Conservation (phyloP, 2,888 invertebrate genomes). For the Apodemia zela region DNA sequence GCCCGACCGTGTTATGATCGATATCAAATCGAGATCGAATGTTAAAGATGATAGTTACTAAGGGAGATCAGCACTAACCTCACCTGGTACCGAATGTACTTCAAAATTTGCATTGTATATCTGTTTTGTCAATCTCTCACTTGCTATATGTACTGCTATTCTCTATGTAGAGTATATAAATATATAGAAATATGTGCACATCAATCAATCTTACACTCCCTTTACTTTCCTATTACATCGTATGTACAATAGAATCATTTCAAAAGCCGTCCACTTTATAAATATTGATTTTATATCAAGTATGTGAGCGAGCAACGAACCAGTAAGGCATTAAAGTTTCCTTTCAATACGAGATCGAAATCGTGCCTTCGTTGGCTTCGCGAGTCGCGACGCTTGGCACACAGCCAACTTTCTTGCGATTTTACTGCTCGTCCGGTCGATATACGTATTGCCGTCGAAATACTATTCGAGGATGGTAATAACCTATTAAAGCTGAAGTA, state of each 20-base stretch:
- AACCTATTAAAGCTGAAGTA: slow-evolving; percentile 47
- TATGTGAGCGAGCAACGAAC: slow-evolving; percentile 33
- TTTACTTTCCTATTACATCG: neutral
- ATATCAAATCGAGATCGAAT: too few species aligned
- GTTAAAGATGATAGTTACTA: too few species aligned
- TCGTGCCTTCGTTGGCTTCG: slow-evolving; percentile 40
- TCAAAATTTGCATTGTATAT: too few species aligned
- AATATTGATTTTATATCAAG: slow-evolving; percentile 9
- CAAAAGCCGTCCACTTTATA: neutral
- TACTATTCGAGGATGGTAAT: slow-evolving; percentile 63
- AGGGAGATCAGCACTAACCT: too few species aligned
- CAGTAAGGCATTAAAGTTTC: slow-evolving; percentile 62
- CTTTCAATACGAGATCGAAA: slow-evolving; percentile 59
- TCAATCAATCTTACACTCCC: neutral
- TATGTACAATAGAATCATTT: neutral
- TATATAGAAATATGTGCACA: too few species aligned
- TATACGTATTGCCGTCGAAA: slow-evolving; percentile 55
- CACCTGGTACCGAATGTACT: too few species aligned
- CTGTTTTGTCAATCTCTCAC: too few species aligned
- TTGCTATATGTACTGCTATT: too few species aligned
- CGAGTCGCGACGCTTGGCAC: slow-evolving; percentile 47
- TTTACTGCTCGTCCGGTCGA: slow-evolving; percentile 54
- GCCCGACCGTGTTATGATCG: too few species aligned
- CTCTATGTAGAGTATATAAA: too few species aligned
- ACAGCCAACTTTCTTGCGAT: slow-evolving; percentile 66